Evolutionary conservation across 1,140 invertebrate species (phyloP).

Genomic region (Streblospio benedicti): DNA sequence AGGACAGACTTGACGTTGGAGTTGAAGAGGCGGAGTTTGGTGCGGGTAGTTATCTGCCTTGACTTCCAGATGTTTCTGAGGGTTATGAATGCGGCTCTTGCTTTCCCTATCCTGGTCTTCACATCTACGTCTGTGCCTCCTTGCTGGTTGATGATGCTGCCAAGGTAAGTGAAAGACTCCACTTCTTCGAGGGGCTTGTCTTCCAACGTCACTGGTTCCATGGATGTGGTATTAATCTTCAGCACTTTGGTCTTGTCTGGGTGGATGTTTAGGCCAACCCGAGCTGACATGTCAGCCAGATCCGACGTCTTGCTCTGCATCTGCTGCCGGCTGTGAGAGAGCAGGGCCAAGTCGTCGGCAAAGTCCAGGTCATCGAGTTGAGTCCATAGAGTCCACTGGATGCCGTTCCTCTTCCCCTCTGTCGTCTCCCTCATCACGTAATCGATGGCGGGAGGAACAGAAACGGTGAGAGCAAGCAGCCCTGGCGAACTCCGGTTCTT

Average conservation of each 20-base stretch:
- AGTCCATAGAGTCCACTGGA: constrained; percentile 14
- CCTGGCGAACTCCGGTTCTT: constrained; percentile 18
- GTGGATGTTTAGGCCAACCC: background rate
- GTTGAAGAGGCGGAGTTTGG: constrained; percentile 1
- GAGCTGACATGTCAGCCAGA: background rate
- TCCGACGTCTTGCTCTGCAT: constrained; percentile 2
- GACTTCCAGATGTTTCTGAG: constrained; percentile 1
- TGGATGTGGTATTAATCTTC: background rate
- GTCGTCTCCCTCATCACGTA: constrained; percentile 17
- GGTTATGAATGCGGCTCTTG: background rate
- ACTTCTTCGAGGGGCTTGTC: background rate
- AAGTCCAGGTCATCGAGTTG: constrained; percentile 22
- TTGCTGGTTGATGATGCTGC: no score
- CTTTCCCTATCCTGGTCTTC: background rate
- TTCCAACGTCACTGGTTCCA: background rate
- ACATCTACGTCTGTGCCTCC: background rate
- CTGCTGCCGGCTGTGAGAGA: background rate
- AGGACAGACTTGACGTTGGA: background rate
- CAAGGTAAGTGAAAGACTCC: background rate
- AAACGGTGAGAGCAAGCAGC: constrained; percentile 21
- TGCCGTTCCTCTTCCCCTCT: constrained; percentile 12
- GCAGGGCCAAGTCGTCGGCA: constrained; percentile 21
- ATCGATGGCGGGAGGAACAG: constrained; percentile 20
- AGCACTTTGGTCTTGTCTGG: constrained; percentile 1
- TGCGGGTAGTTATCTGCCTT: background rate